Evolutionary conservation across 2,888 invertebrate genomes (phyloP).

Genomic region (Apotomis turbidana): DNA sequence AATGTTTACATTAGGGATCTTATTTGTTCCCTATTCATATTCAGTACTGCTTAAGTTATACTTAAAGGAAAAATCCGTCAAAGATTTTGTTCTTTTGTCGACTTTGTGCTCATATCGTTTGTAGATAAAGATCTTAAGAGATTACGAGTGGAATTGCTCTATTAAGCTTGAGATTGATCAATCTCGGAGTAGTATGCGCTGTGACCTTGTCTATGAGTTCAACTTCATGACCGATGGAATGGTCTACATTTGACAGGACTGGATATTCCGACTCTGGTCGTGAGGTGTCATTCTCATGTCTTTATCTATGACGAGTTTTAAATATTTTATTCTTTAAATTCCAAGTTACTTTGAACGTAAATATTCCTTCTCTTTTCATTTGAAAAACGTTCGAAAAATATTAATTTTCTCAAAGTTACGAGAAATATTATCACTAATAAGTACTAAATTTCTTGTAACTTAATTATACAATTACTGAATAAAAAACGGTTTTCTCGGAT

Average conservation of each 20-base stretch:
- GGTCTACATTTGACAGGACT: conserved; percentile 57
- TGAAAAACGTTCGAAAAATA: not conserved
- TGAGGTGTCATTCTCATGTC: conserved; percentile 73
- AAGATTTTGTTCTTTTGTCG: not conserved
- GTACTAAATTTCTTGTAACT: too few species aligned
- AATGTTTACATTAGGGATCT: conserved; percentile 28
- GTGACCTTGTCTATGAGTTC: conserved; percentile 63
- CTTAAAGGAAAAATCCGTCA: not conserved
- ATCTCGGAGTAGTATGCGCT: conserved; percentile 54
- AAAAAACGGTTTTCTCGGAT: too few species aligned
- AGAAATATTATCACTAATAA: too few species aligned
- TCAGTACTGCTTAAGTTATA: not conserved
- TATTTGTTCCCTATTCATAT: conserved; percentile 6
- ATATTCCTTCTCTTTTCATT: too few species aligned
- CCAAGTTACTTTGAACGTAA: not conserved
- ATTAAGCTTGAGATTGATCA: conserved; percentile 48
- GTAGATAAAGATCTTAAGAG: conserved; percentile 38
- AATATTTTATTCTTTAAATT: conserved; percentile 12
- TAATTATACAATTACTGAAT: too few species aligned
- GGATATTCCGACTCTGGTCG: conserved; percentile 63
- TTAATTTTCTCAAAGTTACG: too few species aligned
- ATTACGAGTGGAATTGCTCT: conserved; percentile 27
- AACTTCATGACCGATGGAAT: conserved; percentile 51
- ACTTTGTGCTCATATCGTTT: conserved; percentile 1
- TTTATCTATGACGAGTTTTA: conserved; percentile 51